Conservation (phyloP, 1,140 invertebrate genomes). For the Bombus haemorrhoidalis region DNA sequence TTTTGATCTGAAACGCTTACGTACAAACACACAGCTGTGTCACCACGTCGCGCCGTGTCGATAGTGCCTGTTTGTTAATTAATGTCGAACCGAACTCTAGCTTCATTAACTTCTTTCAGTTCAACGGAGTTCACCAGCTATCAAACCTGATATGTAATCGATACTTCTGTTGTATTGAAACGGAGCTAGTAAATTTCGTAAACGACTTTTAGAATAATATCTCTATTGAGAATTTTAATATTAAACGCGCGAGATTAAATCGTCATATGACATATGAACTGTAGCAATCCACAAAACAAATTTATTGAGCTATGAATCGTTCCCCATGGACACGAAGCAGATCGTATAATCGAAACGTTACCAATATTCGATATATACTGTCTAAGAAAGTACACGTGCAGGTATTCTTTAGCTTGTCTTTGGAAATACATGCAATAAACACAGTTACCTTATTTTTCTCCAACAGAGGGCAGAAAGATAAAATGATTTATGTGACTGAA, state of each 20-base stretch:
- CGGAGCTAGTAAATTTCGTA: not conserved
- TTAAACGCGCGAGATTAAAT: not conserved
- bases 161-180: not conserved
- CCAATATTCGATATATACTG: not conserved
- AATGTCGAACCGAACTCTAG: constrained; percentile 1
- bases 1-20: no score
- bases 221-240: not conserved
- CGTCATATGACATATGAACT: not conserved
- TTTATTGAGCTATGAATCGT: not conserved
- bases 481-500: not conserved
- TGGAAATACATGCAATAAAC: no score
- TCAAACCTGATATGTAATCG: not conserved
- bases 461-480: not conserved
- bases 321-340: not conserved
- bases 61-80: constrained; percentile 8
- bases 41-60: not conserved
- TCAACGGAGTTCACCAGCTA: not conserved
- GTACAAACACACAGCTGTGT: no score
- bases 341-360: constrained; percentile 29
- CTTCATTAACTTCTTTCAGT: not conserved
- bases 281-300: not conserved
- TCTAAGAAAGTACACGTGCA: not conserved
- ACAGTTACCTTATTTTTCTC: not conserved
- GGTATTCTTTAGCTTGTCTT: not conserved
- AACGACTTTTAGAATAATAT: not conserved